Percentiles rank a stretch among this genome's conserved stretches.
These are phyloP conservation scores for Crax fasciolata DNA, from an alignment of 2,797 vertebrate species.

Conservation along the genomic window DNA sequence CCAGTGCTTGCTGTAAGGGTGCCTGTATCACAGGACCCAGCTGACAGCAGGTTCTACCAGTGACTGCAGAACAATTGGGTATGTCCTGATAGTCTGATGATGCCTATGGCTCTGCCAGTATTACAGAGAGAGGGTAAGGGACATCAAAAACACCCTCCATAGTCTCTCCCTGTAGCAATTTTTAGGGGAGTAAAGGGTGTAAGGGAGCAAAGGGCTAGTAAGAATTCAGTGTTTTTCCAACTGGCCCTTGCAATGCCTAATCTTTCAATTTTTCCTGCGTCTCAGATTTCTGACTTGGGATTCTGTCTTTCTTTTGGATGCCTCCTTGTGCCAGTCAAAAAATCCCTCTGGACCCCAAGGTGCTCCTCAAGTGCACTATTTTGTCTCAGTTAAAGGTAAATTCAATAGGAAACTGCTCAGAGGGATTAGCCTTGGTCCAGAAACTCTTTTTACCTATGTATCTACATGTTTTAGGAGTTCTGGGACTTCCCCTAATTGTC, in stretches of 20 bases:
- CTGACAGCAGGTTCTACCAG: background rate
- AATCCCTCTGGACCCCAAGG: background rate
- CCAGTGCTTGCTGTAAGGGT: background rate
- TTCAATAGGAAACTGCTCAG: background rate
- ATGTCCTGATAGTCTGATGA: background rate
- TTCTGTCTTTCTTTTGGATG: background rate
- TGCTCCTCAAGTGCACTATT: background rate
- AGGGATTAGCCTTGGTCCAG: background rate
- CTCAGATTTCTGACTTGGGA: background rate
- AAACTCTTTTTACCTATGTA: background rate
- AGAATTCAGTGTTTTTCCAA: background rate
- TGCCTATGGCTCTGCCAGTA: background rate
- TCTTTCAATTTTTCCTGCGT: background rate
- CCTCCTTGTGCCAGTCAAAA: background rate
- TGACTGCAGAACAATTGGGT: background rate
- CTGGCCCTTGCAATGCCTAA: background rate
- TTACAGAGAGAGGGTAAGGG: background rate
- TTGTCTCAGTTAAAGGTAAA: background rate
- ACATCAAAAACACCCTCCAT: background rate
- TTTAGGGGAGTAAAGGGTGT: background rate
- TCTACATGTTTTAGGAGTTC: background rate
- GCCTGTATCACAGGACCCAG: background rate
- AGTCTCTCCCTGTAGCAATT: background rate
- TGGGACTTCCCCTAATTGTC: background rate
- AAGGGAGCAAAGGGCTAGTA: background rate